Evolutionary conservation across 2,113 vertebrate genomes (phyloP).

Genomic region (Cebidichthys violaceus): DNA sequence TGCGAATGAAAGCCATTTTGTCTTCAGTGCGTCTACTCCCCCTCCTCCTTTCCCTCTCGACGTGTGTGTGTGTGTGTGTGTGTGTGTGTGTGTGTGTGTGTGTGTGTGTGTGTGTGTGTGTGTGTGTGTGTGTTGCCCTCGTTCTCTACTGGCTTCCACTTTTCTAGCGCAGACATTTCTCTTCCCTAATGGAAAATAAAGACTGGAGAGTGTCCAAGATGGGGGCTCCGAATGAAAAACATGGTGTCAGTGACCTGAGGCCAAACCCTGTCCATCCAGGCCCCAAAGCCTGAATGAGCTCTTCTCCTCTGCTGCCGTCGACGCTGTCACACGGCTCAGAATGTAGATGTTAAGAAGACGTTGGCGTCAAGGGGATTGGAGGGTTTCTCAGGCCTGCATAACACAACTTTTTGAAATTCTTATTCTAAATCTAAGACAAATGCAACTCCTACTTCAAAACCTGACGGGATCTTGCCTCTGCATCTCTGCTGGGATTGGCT

Average conservation of each 20-base stretch:
- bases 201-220: constrained; percentile 59
- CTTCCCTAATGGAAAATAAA: constrained; percentile 77
- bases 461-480: background rate
- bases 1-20: constrained; percentile 67
- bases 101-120: constrained; percentile 45
- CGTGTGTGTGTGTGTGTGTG: background rate
- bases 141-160: constrained; percentile 39
- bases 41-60: background rate
- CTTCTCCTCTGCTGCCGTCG: constrained; percentile 6
- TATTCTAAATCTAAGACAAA: background rate
- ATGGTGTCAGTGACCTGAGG: constrained; percentile 66
- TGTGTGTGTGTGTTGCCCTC: constrained; percentile 35
- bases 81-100: constrained; percentile 38
- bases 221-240: constrained; percentile 72
- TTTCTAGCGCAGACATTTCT: constrained; percentile 57
- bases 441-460: background rate
- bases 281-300: constrained; percentile 27
- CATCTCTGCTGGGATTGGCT: background rate
- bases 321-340: background rate
- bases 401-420: background rate
- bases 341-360: constrained; percentile 14
- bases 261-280: constrained; percentile 58
- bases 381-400: background rate
- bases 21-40: constrained; percentile 56
- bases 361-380: background rate